Percentiles rank a stretch among this genome's conserved stretches.
These are phyloP conservation scores for Calyptommatus sinebrachiatus DNA, from an alignment of 2,113 vertebrate species.

Conservation along the genomic window DNA sequence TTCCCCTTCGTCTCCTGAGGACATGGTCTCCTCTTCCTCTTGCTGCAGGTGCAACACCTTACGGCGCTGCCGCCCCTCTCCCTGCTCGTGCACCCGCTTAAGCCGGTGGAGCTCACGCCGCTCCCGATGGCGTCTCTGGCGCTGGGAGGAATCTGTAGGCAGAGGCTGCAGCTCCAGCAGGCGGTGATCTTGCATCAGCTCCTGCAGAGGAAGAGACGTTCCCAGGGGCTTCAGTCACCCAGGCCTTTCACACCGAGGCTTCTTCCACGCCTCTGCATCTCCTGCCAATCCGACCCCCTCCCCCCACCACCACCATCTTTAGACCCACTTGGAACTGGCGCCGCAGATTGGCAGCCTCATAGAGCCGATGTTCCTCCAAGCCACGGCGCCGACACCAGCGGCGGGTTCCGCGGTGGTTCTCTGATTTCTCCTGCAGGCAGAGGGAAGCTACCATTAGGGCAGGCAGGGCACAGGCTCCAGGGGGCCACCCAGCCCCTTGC, in stretches of 20 bases:
- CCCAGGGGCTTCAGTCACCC: background rate
- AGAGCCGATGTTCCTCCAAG: slow-evolving; percentile 89
- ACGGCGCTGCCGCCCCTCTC: slow-evolving; percentile 60
- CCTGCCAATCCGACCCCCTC: rapidly evolving
- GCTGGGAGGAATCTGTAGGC: slow-evolving; percentile 55
- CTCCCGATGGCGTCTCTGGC: slow-evolving; percentile 72
- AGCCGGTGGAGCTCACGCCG: slow-evolving; percentile 78
- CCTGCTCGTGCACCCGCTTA: slow-evolving; percentile 77
- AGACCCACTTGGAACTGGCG: slow-evolving; percentile 84
- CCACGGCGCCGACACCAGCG: slow-evolving; percentile 87
- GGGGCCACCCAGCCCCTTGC: background rate
- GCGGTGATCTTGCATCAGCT: slow-evolving; percentile 78
- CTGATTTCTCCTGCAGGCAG: slow-evolving; percentile 78
- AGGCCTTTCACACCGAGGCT: too few relatives aligned
- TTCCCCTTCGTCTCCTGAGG: slow-evolving; percentile 68
- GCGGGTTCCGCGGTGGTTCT: slow-evolving; percentile 71
- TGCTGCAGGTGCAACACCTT: slow-evolving; percentile 80
- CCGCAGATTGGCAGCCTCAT: slow-evolving; percentile 88
- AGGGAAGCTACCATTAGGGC: rapidly evolving
- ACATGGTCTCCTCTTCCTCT: slow-evolving; percentile 34
- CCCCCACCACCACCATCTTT: background rate
- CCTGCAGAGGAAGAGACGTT: slow-evolving; percentile 53
- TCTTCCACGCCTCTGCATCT: background rate
- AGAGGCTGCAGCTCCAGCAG: slow-evolving; percentile 64
- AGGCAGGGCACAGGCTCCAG: rapidly evolving